Evolutionary conservation across 2,797 vertebrate species (phyloP).

Genomic region (Urosaurus nigricauda): DNA sequence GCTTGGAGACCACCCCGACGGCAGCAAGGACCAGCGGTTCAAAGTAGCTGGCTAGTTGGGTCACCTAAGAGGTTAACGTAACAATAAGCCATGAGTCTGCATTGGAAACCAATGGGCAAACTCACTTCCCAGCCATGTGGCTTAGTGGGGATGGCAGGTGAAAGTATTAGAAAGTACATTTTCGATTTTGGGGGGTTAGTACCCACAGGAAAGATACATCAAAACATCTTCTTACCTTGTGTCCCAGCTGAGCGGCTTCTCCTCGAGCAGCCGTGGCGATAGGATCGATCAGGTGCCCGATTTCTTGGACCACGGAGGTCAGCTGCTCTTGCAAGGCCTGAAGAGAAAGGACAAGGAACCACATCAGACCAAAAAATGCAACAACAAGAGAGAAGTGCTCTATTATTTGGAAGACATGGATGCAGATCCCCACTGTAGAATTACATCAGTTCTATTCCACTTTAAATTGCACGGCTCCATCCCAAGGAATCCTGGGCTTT

Average conservation of each 20-base stretch:
- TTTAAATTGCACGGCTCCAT: no score
- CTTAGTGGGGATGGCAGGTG: background rate
- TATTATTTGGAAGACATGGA: background rate
- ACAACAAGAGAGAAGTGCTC: background rate
- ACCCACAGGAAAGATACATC: background rate
- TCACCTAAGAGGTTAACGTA: conserved; percentile 84
- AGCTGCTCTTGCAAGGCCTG: conserved; percentile 97
- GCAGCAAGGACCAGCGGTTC: conserved; percentile 93
- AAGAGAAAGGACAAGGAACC: conserved; percentile 43
- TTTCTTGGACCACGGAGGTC: conserved; percentile 96
- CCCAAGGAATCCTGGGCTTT: no score
- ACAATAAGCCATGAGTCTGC: no score
- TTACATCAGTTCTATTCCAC: no score
- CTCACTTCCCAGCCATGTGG: background rate
- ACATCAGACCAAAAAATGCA: background rate
- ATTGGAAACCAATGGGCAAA: background rate
- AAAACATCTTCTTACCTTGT: conserved; percentile 86
- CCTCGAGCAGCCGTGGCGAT: conserved; percentile 92
- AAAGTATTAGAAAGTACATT: no score
- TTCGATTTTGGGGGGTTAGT: background rate
- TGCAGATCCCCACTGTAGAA: background rate
- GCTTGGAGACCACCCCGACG: conserved; percentile 92
- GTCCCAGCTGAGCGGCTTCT: conserved; percentile 96
- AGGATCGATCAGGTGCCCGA: conserved; percentile 96
- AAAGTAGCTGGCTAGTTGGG: conserved; percentile 95